Evolutionary conservation across 2,888 invertebrate genomes (phyloP).

Genomic region (Thereva unica): DNA sequence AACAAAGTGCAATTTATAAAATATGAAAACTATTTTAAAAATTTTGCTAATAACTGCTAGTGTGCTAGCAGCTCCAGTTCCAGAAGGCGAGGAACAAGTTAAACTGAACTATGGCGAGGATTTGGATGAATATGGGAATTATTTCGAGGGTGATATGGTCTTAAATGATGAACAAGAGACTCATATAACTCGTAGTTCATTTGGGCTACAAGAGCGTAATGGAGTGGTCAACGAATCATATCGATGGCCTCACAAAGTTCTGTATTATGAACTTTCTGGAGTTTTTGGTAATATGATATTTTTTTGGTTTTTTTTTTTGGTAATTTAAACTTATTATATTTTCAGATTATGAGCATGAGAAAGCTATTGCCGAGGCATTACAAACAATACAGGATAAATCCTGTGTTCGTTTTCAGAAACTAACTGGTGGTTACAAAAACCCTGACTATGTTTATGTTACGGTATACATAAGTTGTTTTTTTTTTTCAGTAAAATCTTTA

Average conservation of each 20-base stretch:
- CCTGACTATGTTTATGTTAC: slow-evolving; percentile 50
- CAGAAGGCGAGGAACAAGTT: not conserved
- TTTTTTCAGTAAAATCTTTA: not conserved
- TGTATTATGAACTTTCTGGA: slow-evolving; percentile 69
- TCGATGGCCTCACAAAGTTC: slow-evolving; percentile 69
- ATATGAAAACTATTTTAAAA: too few relatives aligned
- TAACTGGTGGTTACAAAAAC: slow-evolving; percentile 55
- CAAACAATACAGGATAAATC: slow-evolving; percentile 72
- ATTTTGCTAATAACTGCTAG: too few relatives aligned
- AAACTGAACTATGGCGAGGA: slow-evolving; percentile 54
- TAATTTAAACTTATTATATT: slow-evolving; percentile 51
- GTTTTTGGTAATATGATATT: slow-evolving; percentile 53
- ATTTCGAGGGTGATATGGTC: slow-evolving; percentile 75
- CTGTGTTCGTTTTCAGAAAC: slow-evolving; percentile 71
- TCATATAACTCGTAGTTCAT: not conserved
- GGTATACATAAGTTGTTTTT: slow-evolving; percentile 1
- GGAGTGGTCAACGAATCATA: slow-evolving; percentile 62
- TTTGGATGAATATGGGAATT: slow-evolving; percentile 75
- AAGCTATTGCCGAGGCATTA: slow-evolving; percentile 70
- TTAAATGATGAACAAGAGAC: slow-evolving; percentile 58
- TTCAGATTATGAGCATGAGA: slow-evolving; percentile 59
- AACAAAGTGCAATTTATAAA: too few relatives aligned
- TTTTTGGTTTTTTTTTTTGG: not conserved
- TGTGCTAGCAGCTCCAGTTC: not conserved
- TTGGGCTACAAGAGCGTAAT: slow-evolving; percentile 58